A percentile compares a stretch with the other conserved stretches of the same genome.
Evolutionary conservation across 2,797 vertebrate species (phyloP).

Genomic region (Salarias fasciatus): DNA sequence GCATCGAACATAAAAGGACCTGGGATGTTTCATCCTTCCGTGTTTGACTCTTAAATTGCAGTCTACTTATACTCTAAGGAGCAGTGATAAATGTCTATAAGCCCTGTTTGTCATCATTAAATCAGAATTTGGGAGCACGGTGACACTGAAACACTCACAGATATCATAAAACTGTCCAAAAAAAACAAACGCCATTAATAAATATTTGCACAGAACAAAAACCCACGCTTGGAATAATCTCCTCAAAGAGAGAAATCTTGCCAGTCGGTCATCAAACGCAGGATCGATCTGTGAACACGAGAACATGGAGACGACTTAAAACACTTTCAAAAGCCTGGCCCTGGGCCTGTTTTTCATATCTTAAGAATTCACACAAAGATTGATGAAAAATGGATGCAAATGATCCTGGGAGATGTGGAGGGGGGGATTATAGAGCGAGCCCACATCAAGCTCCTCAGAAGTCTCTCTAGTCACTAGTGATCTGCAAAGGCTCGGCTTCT

Average conservation of each 20-base stretch:
- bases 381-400: conserved; percentile 81
- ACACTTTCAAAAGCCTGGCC: conserved; percentile 64
- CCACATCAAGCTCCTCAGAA: conserved; percentile 72
- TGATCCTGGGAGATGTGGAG: conserved; percentile 68
- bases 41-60: conserved; percentile 3
- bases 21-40: neutral
- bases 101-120: conserved; percentile 5
- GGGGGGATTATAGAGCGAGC: conserved; percentile 61
- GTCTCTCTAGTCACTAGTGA: conserved; percentile 70
- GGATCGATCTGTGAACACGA: conserved; percentile 44
- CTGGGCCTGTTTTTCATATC: conserved; percentile 67
- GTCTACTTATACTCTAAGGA: conserved; percentile 4
- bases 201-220: conserved; percentile 41
- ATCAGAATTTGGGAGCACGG: conserved; percentile 8
- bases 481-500: conserved; percentile 52
- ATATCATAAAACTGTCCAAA: conserved; percentile 8
- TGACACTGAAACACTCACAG: conserved; percentile 9
- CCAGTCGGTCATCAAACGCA: conserved; percentile 45
- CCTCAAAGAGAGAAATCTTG: conserved; percentile 60
- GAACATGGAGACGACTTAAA: conserved; percentile 48
- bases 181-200: conserved; percentile 35
- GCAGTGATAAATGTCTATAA: conserved; percentile 20
- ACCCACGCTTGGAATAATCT: conserved; percentile 40
- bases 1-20: conserved; percentile 12
- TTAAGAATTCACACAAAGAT: conserved; percentile 73